Base-by-base conservation (phyloP, 2,888 invertebrate species). In the Esperia sulphurella region DNA sequence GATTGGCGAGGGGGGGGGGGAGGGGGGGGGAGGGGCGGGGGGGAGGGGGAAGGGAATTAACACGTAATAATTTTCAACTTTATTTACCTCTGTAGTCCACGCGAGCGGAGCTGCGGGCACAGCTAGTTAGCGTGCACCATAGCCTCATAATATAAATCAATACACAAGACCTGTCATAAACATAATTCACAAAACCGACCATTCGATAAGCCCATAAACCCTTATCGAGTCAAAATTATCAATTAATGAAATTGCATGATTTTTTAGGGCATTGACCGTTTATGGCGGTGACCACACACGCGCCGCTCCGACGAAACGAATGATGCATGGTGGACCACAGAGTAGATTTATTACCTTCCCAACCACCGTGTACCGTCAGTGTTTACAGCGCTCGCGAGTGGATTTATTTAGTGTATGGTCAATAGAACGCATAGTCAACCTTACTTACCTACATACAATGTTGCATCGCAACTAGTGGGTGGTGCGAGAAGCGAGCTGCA, bases 321-420 rank as follows among this genome's bases (percentile, higher is more conserved):
- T 71, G 76, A 75, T 70, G 67, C 64, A 71, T 71, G 56, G 39
- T 39, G 53, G 59, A 57, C 65, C 68, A 69, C 68, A 61, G 58
- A 55, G 56, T 55, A 72, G 76, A 83, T 81, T 80, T 79, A 82
- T 79, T 52, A 62, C 59, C 53, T 49, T 53, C 61, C 57, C 53
- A 49, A 49, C 40, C 47, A 39, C 48, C 64, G 57, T 75, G 76
- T 77, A 71, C 61, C 52, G 63, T 59, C 63, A 53, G 69, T 64
- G 59, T 65, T 63, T 64, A 74, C 71, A 68, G 61, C 52, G 55
- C 57, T 58, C 55, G 59, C 66, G 62, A 59, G 71, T 58, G 67
- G 63, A 73, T 74, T 71, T 69, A 76, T 74, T 76, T 79, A 75
- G 74, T 77, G 75, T 79, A 78, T 77, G 68, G 68, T 56, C 65